Conservation (phyloP, 2,797 vertebrate species). For the Gastrophryne carolinensis region DNA sequence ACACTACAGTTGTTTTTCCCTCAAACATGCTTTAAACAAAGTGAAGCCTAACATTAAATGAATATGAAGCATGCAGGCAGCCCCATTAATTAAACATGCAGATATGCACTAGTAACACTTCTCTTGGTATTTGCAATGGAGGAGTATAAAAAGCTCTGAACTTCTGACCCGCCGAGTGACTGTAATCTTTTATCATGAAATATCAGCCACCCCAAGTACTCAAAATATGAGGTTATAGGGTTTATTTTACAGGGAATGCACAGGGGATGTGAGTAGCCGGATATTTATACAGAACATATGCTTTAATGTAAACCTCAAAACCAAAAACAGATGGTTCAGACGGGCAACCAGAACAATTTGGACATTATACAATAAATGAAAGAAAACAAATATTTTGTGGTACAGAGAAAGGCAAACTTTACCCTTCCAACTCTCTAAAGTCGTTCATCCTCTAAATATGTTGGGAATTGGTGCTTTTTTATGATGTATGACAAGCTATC, state of each 20-base stretch:
- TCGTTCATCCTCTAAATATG: no score
- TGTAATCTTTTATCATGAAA: conserved; percentile 36
- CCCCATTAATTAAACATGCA: conserved; percentile 39
- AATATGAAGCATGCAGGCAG: not conserved
- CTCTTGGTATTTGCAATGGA: conserved; percentile 36
- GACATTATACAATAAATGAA: not conserved
- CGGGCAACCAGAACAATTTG: not conserved
- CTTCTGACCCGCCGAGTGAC: conserved; percentile 38
- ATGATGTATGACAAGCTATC: no score
- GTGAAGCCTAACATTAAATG: not conserved
- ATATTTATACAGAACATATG: conserved; percentile 27
- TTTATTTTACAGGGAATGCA: conserved; percentile 12
- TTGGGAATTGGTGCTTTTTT: no score
- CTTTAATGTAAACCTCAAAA: conserved; percentile 15
- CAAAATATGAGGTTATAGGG: not conserved
- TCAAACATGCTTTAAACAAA: not conserved
- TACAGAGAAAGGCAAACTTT: not conserved
- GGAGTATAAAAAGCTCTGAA: conserved; percentile 43
- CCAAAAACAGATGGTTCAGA: conserved; percentile 31
- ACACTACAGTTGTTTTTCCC: no score
- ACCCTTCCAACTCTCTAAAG: no score
- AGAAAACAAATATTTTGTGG: not conserved
- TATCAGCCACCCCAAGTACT: conserved; percentile 4
- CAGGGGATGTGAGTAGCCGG: not conserved
- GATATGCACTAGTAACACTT: conserved; percentile 22